Evolutionary conservation across 2,888 invertebrate genomes (phyloP), one percentile per base, ranked within the genome.

Genomic region (Stratiomys singularior): DNA sequence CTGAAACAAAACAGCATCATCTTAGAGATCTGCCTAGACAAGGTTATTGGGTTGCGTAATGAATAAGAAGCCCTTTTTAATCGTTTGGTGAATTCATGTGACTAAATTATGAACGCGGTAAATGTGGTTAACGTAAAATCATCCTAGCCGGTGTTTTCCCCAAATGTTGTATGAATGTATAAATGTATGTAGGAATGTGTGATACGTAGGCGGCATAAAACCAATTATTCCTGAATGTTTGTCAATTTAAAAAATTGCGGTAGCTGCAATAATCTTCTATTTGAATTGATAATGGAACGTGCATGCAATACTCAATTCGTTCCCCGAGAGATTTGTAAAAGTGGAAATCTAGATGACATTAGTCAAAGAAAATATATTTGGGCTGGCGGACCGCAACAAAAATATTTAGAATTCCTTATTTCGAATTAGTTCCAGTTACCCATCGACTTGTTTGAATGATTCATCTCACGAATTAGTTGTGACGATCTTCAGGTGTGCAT

Each of bases 1-100:
- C 80, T 81, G 80, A 77, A 76, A 77, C 80, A 77, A 78, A 80
- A 81, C 80, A 81, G 77, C 18, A 13, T n/a, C n/a, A 37, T 21
- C 13, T 46, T 15, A 2, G 25, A 21, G 7, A 9, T 21, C 18
- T 25, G 23, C 67, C 7, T 9, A 27, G 18, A 44, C 37, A 44
- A 4, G 18, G 7, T 67, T 18, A n/a, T 52, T 52, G 52, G 23
- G 21, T 25, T 11, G 47, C 27, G 37, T 21, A 44, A 44, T 44
- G 47, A 18, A 15, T 47, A 1, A 28, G 47, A 66, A n/a, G 18
- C 37, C 23, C 3, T 69, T 30, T 21, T 15, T 47, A 15, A 47
- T 69, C 44, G 23, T 9, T 69, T 13, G 58, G 11, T 66, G 37
- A 66, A 37, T 18, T 9, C 18, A 37, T 66, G n/a, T 60, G 18